Evolutionary conservation across 2,888 invertebrate genomes (phyloP).

Genomic region (Drosophila tanythrix): DNA sequence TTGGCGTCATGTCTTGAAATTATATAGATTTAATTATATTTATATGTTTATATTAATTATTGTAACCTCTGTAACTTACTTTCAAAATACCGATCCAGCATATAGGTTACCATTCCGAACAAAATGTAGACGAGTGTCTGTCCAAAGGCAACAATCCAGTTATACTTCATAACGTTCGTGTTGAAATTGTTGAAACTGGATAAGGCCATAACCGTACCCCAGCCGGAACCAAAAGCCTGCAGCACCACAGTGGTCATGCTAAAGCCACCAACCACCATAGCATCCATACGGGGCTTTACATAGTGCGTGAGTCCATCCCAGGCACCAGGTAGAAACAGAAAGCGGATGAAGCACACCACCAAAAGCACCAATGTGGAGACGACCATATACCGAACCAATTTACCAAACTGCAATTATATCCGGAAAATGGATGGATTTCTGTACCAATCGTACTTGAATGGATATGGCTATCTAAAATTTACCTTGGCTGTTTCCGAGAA

Average conservation of each 20-base stretch:
- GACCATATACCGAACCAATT: slow-evolving; percentile 67
- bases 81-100: slow-evolving; percentile 87
- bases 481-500: slow-evolving; percentile 68
- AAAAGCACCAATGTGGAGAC: slow-evolving; percentile 59
- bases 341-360: slow-evolving; percentile 64
- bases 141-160: slow-evolving; percentile 74
- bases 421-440: background rate
- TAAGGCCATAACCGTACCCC: slow-evolving; percentile 92
- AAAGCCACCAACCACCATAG: slow-evolving; percentile 15
- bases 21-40: background rate
- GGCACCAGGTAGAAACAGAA: slow-evolving; percentile 75
- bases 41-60: background rate
- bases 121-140: slow-evolving; percentile 73
- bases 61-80: slow-evolving; percentile 36
- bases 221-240: slow-evolving; percentile 93
- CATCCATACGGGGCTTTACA: slow-evolving; percentile 23
- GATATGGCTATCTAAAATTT: background rate
- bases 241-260: slow-evolving; percentile 82
- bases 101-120: slow-evolving; percentile 89
- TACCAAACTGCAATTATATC: slow-evolving; percentile 68
- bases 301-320: slow-evolving; percentile 45
- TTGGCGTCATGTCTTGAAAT: slow-evolving; percentile 20
- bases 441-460: background rate
- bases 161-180: slow-evolving; percentile 87
- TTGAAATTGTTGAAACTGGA: slow-evolving; percentile 92